phyloP scores from a whole-genome alignment of 2,797 vertebrate genomes.

The Naso thynnoides region DNA sequence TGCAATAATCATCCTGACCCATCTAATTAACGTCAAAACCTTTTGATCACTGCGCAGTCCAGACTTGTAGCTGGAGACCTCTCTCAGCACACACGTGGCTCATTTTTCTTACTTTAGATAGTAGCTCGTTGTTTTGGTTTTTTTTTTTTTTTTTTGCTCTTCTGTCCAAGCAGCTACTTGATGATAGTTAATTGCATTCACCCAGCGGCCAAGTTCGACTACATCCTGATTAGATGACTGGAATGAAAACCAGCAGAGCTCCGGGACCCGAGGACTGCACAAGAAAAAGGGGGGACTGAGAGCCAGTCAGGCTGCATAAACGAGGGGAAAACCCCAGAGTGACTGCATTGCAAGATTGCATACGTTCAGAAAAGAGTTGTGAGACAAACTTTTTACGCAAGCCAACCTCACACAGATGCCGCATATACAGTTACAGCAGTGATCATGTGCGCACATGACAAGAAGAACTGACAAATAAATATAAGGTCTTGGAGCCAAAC shows the following conservation, averaged over 20 bases:
- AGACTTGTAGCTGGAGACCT: background rate
- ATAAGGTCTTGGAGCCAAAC: background rate
- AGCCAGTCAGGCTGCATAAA: background rate
- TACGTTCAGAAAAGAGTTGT: background rate
- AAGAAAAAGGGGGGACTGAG: background rate
- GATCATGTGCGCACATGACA: background rate
- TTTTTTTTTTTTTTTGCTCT: background rate
- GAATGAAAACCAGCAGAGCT: slow-evolving; percentile 22
- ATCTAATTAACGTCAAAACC: slow-evolving; percentile 36
- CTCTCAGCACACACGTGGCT: background rate
- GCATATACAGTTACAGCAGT: background rate
- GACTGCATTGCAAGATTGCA: background rate
- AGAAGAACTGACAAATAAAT: background rate
- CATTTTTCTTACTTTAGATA: background rate
- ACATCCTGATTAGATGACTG: slow-evolving; percentile 9
- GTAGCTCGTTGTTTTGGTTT: too few species aligned
- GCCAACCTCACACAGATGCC: background rate
- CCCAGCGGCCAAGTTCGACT: slow-evolving; percentile 8
- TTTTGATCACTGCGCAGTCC: background rate
- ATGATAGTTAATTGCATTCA: slow-evolving; percentile 29
- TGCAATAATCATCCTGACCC: slow-evolving; percentile 42
- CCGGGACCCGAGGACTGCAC: slow-evolving; percentile 4
- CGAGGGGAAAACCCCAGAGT: background rate
- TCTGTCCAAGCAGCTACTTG: background rate
- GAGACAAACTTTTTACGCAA: slow-evolving; percentile 5